Percentiles rank a stretch among this genome's conserved stretches.
Evolutionary conservation across 1,140 invertebrate genomes (phyloP).

Genomic region (Tetramorium alpestre): DNA sequence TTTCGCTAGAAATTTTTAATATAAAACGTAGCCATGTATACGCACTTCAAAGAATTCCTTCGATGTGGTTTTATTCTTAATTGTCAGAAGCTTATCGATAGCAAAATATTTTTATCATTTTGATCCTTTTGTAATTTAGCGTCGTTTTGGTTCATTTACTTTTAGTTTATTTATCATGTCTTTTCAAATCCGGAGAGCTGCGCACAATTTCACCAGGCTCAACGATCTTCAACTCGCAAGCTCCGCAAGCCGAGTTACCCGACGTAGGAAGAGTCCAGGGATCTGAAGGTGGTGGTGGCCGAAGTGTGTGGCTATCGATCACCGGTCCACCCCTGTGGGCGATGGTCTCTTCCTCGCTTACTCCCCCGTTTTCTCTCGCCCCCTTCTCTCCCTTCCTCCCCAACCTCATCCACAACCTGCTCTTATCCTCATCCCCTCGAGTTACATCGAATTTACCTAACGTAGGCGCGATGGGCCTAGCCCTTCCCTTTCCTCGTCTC

Average conservation of each 20-base stretch:
- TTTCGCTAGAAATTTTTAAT: background rate
- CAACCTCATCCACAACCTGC: slow-evolving; percentile 48
- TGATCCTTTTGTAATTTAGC: background rate
- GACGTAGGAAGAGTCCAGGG: slow-evolving; percentile 73
- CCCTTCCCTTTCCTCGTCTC: slow-evolving; percentile 70
- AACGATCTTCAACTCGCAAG: slow-evolving; percentile 38
- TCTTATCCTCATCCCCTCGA: slow-evolving; percentile 77
- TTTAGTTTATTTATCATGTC: background rate
- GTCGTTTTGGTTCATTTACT: background rate
- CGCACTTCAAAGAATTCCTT: background rate
- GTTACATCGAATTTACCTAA: slow-evolving; percentile 84
- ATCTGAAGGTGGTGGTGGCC: slow-evolving; percentile 73
- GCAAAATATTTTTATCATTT: background rate
- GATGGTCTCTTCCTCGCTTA: slow-evolving; percentile 70
- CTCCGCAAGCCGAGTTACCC: slow-evolving; percentile 57
- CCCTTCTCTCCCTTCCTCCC: slow-evolving; percentile 1
- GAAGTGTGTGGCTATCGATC: slow-evolving; percentile 80
- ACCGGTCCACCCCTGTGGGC: slow-evolving; percentile 76
- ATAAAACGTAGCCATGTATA: background rate
- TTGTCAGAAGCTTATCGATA: background rate
- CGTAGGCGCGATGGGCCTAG: slow-evolving; percentile 78
- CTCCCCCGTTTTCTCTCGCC: slow-evolving; percentile 61
- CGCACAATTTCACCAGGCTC: slow-evolving; percentile 20
- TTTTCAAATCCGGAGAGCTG: background rate
- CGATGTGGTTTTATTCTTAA: background rate